These are phyloP conservation scores for Neosilurus mollespiculum DNA, from an alignment of 2,797 vertebrate genomes.

Conservation along the genomic window DNA sequence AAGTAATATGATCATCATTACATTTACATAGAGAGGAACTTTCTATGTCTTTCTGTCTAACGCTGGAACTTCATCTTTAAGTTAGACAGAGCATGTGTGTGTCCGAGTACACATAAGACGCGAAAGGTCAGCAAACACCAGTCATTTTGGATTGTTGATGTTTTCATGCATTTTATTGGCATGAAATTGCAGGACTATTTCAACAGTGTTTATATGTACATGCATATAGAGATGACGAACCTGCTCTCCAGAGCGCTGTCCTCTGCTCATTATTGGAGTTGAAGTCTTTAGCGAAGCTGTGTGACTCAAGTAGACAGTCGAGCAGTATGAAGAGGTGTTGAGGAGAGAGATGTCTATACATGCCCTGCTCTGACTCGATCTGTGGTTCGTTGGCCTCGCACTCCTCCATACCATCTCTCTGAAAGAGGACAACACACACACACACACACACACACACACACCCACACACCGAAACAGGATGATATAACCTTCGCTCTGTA, in stretches of 20 bases:
- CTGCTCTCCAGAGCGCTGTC: slow-evolving; percentile 94
- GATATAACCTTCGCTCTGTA: not conserved
- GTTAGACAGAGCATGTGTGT: too few species aligned
- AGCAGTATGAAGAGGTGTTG: slow-evolving; percentile 93
- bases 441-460: not conserved
- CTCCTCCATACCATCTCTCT: slow-evolving; percentile 86
- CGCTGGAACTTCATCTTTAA: too few species aligned
- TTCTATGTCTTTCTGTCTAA: too few species aligned
- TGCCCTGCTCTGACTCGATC: slow-evolving; percentile 82
- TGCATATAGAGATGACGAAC: slow-evolving; percentile 60
- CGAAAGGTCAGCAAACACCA: too few species aligned
- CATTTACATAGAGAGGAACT: too few species aligned
- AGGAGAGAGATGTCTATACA: slow-evolving; percentile 90
- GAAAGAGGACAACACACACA: not conserved
- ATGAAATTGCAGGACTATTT: not conserved
- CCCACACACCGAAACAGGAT: not conserved
- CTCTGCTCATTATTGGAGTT: slow-evolving; percentile 97
- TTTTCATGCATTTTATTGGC: too few species aligned
- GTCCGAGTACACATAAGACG: too few species aligned
- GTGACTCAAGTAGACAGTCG: slow-evolving; percentile 94
- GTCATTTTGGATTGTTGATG: too few species aligned
- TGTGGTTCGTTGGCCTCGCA: slow-evolving; percentile 73
- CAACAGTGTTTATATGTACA: not conserved
- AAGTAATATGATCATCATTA: too few species aligned
- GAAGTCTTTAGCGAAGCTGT: slow-evolving; percentile 94